Evolutionary conservation across 2,888 invertebrate genomes (phyloP), one percentile per base, ranked within the genome.

Genomic region (Phymatocera aterrima): DNA sequence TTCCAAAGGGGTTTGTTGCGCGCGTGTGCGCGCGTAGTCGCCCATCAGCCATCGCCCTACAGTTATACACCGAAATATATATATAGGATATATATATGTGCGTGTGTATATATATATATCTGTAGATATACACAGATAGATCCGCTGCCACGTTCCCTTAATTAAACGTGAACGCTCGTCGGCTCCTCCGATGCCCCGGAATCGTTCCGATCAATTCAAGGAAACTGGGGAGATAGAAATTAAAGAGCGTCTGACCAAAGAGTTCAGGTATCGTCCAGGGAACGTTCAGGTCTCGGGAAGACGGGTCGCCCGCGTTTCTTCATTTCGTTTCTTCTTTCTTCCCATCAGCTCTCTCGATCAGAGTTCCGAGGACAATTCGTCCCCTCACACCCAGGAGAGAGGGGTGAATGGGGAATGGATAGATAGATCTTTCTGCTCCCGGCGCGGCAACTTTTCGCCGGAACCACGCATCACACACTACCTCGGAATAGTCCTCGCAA

Each of bases 371-470:
- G 70, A 70, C 46, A 46, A 46, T 70, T 70, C 51, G 15, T n/a
- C 18, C 28, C 51, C n/a, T 40, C 40, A 40, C 4, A 40, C 40
- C 40, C 40, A 40, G 8, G 40, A 28, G 1, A 72, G 46, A 8
- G 77, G 51, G 31, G 37, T 54, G 57, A 57, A 77, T 24, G 78
- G 48, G 60, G 75, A 54, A 70, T 54, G 70, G 61, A 68, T 65
- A 77, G 77, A 68, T 61, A 60, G 79, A 79, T 79, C 61, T 77
- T 72, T 64, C 72, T 78, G 78, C 77, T 78, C 57, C 37, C 34
- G 28, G n/a, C n/a, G 34, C 31, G 34, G 34, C 15, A 61, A 34
- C 51, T 21, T 15, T 31, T 72, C 31, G 8, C 18, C 5, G 12
- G n/a, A 24, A 43, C 43, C 15, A n/a, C n/a, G n/a, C 61, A 18